phyloP scores from a whole-genome alignment of 2,888 invertebrate species.

The Leptodirus hochenwartii region DNA sequence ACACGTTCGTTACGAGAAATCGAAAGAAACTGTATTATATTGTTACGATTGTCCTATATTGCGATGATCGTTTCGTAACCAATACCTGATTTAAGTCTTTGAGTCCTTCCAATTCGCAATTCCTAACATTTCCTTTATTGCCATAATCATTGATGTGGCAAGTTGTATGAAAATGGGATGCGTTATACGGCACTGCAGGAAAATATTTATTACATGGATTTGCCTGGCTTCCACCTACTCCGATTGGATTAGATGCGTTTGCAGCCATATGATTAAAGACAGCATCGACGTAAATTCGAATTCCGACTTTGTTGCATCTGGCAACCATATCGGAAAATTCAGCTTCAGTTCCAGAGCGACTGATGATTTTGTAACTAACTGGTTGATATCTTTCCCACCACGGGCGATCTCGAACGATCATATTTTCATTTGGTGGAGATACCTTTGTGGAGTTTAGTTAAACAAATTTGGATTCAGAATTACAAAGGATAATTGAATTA shows the following conservation, averaged over 20 bases:
- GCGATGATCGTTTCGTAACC: background rate
- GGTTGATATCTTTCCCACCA: conserved; percentile 88
- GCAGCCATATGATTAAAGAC: conserved; percentile 77
- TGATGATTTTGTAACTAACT: conserved; percentile 55
- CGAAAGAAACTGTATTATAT: too few species aligned
- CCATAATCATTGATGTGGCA: conserved; percentile 48
- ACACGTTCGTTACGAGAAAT: too few species aligned
- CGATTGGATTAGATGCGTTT: conserved; percentile 28
- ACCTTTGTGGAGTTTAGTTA: conserved; percentile 28
- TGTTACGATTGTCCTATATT: conserved; percentile 1
- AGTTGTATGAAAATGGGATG: conserved; percentile 46
- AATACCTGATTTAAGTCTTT: conserved; percentile 54
- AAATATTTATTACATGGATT: conserved; percentile 26
- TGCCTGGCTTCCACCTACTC: conserved; percentile 39
- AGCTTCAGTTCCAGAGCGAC: conserved; percentile 57
- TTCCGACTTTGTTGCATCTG: conserved; percentile 62
- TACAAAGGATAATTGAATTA: background rate
- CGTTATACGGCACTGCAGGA: conserved; percentile 44
- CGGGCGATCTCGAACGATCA: conserved; percentile 37
- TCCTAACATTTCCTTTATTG: conserved; percentile 38
- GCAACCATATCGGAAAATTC: conserved; percentile 59
- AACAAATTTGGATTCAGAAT: too few species aligned
- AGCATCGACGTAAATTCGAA: conserved; percentile 69
- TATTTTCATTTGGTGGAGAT: conserved; percentile 59
- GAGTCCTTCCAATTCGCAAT: conserved; percentile 37